Evolutionary conservation across 2,888 invertebrate genomes (phyloP).

Genomic region (Dastarcus helophoroides): DNA sequence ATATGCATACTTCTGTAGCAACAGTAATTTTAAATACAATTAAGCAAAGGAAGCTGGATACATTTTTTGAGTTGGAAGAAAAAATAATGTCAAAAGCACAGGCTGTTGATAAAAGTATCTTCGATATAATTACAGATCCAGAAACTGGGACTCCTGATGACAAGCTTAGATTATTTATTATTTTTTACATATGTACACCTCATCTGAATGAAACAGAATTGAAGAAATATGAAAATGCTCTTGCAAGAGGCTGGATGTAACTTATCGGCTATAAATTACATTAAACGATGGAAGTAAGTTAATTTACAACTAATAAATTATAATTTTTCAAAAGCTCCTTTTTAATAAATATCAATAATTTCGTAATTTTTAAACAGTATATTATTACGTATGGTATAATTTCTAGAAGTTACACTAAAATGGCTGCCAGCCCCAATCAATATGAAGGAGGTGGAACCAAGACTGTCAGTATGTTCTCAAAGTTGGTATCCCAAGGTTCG

Average conservation of each 20-base stretch:
- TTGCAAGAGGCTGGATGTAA: conserved; percentile 77
- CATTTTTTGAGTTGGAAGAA: conserved; percentile 95
- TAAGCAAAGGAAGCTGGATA: conserved; percentile 83
- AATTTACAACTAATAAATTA: no score
- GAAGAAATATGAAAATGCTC: conserved; percentile 68
- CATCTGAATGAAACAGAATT: conserved; percentile 73
- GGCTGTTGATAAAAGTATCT: conserved; percentile 68
- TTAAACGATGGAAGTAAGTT: conserved; percentile 83
- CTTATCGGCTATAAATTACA: conserved; percentile 72
- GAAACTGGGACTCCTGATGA: conserved; percentile 83
- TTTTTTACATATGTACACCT: conserved; percentile 78
- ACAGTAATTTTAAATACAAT: conserved; percentile 80
- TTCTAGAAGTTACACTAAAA: conserved; percentile 64
- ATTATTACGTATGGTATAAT: conserved; percentile 3
- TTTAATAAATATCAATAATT: no score
- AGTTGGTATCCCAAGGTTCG: conserved; percentile 91
- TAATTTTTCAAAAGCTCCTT: no score
- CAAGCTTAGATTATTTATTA: conserved; percentile 85
- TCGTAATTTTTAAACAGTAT: neutral
- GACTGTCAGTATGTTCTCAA: conserved; percentile 97
- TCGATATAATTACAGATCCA: conserved; percentile 78
- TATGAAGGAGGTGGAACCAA: conserved; percentile 90
- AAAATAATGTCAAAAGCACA: conserved; percentile 84
- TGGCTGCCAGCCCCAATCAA: conserved; percentile 61
- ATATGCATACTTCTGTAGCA: conserved; percentile 98